Conservation (phyloP, 2,113 vertebrate genomes). For the Scortum barcoo region DNA sequence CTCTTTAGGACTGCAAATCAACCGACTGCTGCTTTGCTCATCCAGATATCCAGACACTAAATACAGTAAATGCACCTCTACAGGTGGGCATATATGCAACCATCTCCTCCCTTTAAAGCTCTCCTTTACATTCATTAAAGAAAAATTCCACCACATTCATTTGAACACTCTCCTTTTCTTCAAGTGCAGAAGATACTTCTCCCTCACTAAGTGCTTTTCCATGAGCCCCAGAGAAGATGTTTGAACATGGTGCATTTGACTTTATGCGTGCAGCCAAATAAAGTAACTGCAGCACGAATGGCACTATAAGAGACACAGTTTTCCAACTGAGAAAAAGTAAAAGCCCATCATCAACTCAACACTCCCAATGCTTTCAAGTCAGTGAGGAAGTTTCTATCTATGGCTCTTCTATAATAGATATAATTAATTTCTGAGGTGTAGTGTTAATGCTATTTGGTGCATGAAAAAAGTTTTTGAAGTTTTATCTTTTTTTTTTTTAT, state of each 20-base stretch:
- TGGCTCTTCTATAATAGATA: not conserved
- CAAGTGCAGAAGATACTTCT: not conserved
- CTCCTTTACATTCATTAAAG: not conserved
- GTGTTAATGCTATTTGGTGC: not conserved
- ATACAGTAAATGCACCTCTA: not conserved
- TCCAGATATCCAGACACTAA: not conserved
- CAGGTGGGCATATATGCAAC: not conserved
- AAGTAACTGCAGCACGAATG: not conserved
- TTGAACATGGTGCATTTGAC: not conserved
- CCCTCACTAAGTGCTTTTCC: not conserved
- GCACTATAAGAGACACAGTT: not conserved
- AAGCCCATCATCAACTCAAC: not conserved
- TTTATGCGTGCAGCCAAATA: not conserved
- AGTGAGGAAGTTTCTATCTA: not conserved
- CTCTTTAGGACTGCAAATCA: constrained; percentile 20
- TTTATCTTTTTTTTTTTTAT: not conserved
- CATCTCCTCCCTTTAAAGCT: not conserved
- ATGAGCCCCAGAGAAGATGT: not conserved
- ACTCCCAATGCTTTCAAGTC: not conserved
- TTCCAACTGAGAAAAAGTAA: not conserved
- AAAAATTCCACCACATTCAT: not conserved
- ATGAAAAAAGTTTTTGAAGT: not conserved
- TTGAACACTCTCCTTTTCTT: not conserved
- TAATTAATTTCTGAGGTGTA: not conserved
- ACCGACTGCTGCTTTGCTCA: not conserved